These are phyloP conservation scores for Tenualosa thibaudeaui DNA, from an alignment of 2,797 vertebrate genomes.

Conservation along the genomic window DNA sequence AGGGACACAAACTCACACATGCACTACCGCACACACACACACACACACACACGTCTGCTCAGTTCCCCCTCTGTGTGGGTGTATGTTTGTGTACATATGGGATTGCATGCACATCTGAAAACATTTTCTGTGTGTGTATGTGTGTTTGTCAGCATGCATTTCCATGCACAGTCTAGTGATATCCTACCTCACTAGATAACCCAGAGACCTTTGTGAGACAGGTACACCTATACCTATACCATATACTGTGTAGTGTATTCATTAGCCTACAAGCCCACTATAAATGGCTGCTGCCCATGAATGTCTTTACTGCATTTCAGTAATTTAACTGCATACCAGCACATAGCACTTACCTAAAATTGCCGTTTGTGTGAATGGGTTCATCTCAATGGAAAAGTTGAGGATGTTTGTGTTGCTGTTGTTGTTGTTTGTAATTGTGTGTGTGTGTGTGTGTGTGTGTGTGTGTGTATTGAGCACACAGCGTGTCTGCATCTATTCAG, in stretches of 20 bases:
- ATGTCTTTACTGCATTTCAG: not conserved
- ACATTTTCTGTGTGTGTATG: constrained; percentile 43
- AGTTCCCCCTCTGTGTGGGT: not conserved
- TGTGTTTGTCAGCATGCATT: constrained; percentile 12
- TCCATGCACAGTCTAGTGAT: not conserved
- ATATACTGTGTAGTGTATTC: not conserved
- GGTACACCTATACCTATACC: too few species aligned
- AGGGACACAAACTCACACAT: constrained; percentile 15
- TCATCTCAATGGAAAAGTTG: not conserved
- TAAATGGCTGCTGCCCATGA: too few species aligned
- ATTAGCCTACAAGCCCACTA: not conserved
- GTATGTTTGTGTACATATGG: constrained; percentile 48
- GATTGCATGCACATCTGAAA: not conserved
- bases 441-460: not conserved
- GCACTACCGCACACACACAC: not conserved
- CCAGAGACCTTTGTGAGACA: not conserved
- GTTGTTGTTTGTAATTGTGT: not conserved
- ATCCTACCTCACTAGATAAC: not conserved
- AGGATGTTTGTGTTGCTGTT: not conserved
- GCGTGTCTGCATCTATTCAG: not conserved
- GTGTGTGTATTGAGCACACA: not conserved
- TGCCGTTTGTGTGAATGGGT: not conserved
- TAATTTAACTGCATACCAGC: not conserved
- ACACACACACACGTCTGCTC: not conserved
- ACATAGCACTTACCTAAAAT: not conserved